phyloP scores from a whole-genome alignment of 1,140 invertebrate genomes.

The Acromyrmex charruanus region DNA sequence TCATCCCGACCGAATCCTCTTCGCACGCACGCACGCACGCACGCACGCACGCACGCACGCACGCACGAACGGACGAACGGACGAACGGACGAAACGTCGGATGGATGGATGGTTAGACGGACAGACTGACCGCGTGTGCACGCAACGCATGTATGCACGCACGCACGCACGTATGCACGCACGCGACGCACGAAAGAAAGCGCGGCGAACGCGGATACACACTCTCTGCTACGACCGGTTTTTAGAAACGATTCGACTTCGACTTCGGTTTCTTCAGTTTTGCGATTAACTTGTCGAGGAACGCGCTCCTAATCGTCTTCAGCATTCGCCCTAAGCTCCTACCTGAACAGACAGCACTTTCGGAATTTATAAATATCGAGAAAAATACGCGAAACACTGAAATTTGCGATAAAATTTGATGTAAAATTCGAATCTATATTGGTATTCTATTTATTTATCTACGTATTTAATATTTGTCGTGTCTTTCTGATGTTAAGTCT shows the following conservation, averaged over 20 bases:
- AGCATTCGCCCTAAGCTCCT: background rate
- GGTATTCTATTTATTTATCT: background rate
- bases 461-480: background rate
- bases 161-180: conserved; percentile 70
- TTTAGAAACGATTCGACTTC: background rate
- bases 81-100: conserved; percentile 71
- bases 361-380: background rate
- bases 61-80: conserved; percentile 70
- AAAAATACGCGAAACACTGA: background rate
- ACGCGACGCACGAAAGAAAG: conserved; percentile 62
- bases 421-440: background rate
- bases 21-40: conserved; percentile 75
- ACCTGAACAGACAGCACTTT: background rate
- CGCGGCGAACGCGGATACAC: conserved; percentile 42
- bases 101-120: conserved; percentile 73
- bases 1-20: conserved; percentile 79
- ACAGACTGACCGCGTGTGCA: conserved; percentile 56
- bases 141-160: conserved; percentile 65
- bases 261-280: conserved; percentile 10
- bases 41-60: conserved; percentile 72
- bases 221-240: conserved; percentile 32
- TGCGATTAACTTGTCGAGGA: conserved; percentile 32
- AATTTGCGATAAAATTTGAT: background rate
- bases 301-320: conserved; percentile 34
- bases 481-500: background rate